phyloP scores from a whole-genome alignment of 2,113 vertebrate species.

The Nettapus auritus region DNA sequence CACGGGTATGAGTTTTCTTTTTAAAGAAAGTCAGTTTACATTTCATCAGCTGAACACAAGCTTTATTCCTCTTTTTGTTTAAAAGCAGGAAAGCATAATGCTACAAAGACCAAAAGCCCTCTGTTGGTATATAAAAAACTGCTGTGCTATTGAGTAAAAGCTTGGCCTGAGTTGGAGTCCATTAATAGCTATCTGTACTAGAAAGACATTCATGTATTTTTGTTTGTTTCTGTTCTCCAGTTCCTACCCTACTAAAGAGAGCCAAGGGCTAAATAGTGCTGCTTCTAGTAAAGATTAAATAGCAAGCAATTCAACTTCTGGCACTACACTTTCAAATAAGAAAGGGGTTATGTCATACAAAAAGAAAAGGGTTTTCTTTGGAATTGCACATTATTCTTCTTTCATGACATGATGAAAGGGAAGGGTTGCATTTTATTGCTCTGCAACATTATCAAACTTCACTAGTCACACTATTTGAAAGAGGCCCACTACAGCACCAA shows the following conservation, averaged over 20 bases:
- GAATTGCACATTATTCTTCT: conserved; percentile 15
- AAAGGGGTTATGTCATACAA: conserved; percentile 50
- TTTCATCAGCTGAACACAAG: conserved; percentile 50
- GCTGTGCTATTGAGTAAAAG: conserved; percentile 36
- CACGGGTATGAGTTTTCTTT: background rate
- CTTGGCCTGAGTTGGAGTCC: conserved; percentile 25
- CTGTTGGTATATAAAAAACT: conserved; percentile 57
- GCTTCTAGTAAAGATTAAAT: conserved; percentile 59
- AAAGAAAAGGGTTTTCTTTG: conserved; percentile 51
- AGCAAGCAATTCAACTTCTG: conserved; percentile 52
- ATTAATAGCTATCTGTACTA: conserved; percentile 51
- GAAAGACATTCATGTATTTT: conserved; percentile 64
- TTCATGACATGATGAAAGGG: conserved; percentile 6
- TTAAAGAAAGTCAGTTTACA: conserved; percentile 44
- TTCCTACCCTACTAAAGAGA: conserved; percentile 46
- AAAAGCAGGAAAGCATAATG: conserved; percentile 43
- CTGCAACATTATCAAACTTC: background rate
- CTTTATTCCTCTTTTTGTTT: conserved; percentile 52
- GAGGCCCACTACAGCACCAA: background rate
- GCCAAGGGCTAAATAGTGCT: conserved; percentile 62
- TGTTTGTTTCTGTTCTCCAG: conserved; percentile 58
- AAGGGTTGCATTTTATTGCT: background rate
- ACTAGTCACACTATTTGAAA: background rate
- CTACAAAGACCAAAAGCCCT: conserved; percentile 63
- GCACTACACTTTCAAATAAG: conserved; percentile 17